These are phyloP conservation scores for Ginglymostoma cirratum DNA, from an alignment of 2,113 vertebrate species.

Conservation along the genomic window DNA sequence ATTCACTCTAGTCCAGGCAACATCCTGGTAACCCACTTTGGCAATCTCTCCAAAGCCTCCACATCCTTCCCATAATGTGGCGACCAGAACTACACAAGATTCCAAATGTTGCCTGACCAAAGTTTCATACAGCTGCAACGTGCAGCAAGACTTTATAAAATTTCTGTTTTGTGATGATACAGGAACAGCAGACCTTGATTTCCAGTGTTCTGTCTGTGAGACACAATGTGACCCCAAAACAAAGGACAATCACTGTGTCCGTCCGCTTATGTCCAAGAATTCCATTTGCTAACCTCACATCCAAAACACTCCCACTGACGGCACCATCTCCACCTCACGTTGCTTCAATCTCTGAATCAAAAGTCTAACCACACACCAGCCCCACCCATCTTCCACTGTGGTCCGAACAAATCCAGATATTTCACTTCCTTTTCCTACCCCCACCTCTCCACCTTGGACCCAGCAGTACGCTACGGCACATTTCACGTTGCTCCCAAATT, in stretches of 20 bases:
- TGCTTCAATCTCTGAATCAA: background rate
- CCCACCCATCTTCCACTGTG: background rate
- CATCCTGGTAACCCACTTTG: too few species aligned
- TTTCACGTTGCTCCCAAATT: background rate
- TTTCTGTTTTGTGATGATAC: too few species aligned
- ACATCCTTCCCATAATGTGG: too few species aligned
- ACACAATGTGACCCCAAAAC: background rate
- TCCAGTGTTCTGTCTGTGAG: too few species aligned
- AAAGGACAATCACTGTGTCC: background rate
- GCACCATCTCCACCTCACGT: background rate
- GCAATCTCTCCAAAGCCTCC: too few species aligned
- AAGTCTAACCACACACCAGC: background rate
- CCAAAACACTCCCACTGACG: background rate
- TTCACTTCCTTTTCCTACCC: background rate
- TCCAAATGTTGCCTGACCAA: too few species aligned
- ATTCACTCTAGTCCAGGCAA: too few species aligned
- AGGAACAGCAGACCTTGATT: too few species aligned
- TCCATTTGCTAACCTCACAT: background rate
- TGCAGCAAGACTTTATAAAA: too few species aligned
- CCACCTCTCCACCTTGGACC: background rate
- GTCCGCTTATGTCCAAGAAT: background rate
- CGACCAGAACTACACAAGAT: too few species aligned
- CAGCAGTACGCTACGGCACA: background rate
- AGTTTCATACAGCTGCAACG: too few species aligned
- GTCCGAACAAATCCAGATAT: background rate